Evolutionary conservation across 2,888 invertebrate species (phyloP), one percentile per base, ranked within the genome.

Genomic region (Acanthosepion lycidas): DNA sequence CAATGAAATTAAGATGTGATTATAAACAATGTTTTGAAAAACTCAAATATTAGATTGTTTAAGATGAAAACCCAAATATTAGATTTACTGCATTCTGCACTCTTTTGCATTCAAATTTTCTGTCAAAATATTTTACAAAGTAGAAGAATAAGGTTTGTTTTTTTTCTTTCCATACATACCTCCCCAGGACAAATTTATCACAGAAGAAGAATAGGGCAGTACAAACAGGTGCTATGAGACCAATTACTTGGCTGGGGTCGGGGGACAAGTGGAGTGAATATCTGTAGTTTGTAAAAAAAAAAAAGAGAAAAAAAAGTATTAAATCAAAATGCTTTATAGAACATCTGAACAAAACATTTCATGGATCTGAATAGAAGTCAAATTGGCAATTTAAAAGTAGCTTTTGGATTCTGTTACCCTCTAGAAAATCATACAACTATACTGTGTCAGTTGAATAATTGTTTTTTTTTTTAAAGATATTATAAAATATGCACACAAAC

Each of bases 101-200:
- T 55, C 55, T 20, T 55, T 55, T 20, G 18, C 20, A 0, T 55
- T 55, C 15, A 55, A 4, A 4, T 18, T 5, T 20, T 20, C 42
- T 55, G 20, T 20, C 55, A 55, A 55, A 55, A 18, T 20, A 15
- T 5, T 55, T 18, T 55, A 42, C 42, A 42, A 55, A n/a, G 8
- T 9, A 28, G n/a, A 78, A n/a, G 8, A 78, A 78, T 9, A 28
- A 78, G 0, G 12, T 12, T n/a, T 78, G n/a, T 78, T n/a, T 28
- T 12, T n/a, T 78, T 78, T 78, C n/a, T 28, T n/a, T n/a, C n/a
- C n/a, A 9, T 78, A 78, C 78, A 0, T 78, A 78, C 78, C 78
- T 78, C n/a, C 78, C 78, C 78, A 78, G 78, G n/a, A 78, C 78
- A 78, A 78, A 78, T 78, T 78, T 78, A 78, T 78, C 78, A 78